phyloP scores from a whole-genome alignment of 2,797 vertebrate genomes.

The Eleutherodactylus coqui region DNA sequence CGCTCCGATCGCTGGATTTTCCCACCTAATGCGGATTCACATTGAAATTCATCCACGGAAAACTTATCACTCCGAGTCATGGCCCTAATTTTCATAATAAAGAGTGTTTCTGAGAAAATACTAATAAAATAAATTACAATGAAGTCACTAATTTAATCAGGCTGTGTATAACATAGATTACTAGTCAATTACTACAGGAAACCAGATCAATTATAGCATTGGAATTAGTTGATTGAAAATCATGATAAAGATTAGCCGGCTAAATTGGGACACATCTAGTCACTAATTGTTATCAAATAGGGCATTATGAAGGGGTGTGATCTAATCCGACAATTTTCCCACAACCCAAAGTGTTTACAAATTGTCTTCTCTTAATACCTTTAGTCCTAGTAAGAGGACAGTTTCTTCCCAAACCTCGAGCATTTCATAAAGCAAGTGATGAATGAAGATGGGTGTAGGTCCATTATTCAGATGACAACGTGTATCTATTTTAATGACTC shows the following conservation, averaged over 20 bases:
- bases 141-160: too few species aligned
- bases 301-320: slow-evolving; percentile 3
- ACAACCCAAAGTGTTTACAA: slow-evolving; percentile 21
- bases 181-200: neutral
- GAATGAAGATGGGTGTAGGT: slow-evolving; percentile 43
- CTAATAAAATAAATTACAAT: neutral
- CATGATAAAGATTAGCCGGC: neutral
- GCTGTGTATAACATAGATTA: neutral
- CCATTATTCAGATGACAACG: slow-evolving; percentile 24
- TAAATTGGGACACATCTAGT: neutral
- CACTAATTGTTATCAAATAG: slow-evolving; percentile 3
- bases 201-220: neutral
- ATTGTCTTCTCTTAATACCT: slow-evolving; percentile 24
- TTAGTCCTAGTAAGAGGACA: slow-evolving; percentile 5
- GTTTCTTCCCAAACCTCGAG: slow-evolving; percentile 18
- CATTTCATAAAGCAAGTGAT: slow-evolving; percentile 31
- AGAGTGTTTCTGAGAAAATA: neutral
- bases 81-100: too few species aligned
- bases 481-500: slow-evolving; percentile 26
- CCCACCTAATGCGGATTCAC: too few species aligned
- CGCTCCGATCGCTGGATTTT: too few species aligned
- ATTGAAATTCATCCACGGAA: too few species aligned
- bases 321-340: slow-evolving; percentile 2
- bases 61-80: too few species aligned
- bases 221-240: neutral